Evolutionary conservation across 1,140 invertebrate species (phyloP).

Genomic region (Propsilocerus akamusi): DNA sequence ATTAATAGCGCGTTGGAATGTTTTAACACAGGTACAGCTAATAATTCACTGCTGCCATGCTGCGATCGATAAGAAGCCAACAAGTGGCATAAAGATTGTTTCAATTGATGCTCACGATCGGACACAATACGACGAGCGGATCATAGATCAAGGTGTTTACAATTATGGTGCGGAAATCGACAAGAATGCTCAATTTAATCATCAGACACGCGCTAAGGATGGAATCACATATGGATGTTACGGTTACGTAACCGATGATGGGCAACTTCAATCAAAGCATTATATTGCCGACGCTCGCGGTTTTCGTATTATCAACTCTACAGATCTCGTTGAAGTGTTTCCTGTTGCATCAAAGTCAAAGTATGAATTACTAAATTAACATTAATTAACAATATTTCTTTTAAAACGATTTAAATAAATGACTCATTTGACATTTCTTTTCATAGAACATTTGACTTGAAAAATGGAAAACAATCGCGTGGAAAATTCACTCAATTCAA

Average conservation of each 20-base stretch:
- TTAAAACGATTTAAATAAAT: no score
- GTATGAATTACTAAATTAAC: no score
- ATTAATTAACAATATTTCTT: no score
- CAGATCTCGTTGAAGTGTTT: slow-evolving; percentile 46
- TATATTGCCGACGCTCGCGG: slow-evolving; percentile 61
- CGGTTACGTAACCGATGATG: slow-evolving; percentile 49
- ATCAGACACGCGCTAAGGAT: slow-evolving; percentile 50
- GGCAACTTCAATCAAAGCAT: slow-evolving; percentile 42
- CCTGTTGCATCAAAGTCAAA: slow-evolving; percentile 15
- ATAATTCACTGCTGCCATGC: not conserved
- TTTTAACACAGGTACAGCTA: not conserved
- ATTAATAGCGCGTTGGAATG: no score
- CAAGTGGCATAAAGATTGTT: not conserved
- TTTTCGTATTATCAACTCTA: slow-evolving; percentile 46
- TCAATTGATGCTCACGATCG: not conserved
- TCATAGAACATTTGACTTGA: not conserved
- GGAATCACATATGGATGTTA: slow-evolving; percentile 63
- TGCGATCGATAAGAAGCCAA: not conserved
- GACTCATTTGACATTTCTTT: not conserved
- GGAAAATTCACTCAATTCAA: slow-evolving; percentile 24
- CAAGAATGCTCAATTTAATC: slow-evolving; percentile 54
- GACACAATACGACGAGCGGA: not conserved
- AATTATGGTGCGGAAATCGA: slow-evolving; percentile 50
- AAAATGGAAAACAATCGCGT: not conserved
- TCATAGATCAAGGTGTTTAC: slow-evolving; percentile 29